Evolutionary conservation across 2,113 vertebrate genomes (phyloP).

Genomic region (human): GRCh38 chr6:142822001-142822500

Average conservation of each 20-base stretch:
- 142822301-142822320: background rate
- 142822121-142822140: background rate
- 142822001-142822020: background rate
- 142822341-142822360: background rate
- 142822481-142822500: background rate
- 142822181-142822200: background rate
- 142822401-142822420: background rate
- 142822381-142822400: background rate
- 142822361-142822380: background rate
- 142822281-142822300: background rate
- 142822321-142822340: background rate
- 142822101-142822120: background rate
- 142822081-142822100: background rate
- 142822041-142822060: background rate
- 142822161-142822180: background rate
- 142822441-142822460: background rate
- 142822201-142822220: background rate
- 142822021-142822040: background rate
- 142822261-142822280: background rate
- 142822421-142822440: background rate
- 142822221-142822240: background rate
- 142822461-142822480: background rate
- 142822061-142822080: background rate
- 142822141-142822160: background rate
- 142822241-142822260: background rate